Evolutionary conservation across 92 coral and sea anemone genomes (phyloP).

Genomic region (Epizoanthus ramosus): DNA sequence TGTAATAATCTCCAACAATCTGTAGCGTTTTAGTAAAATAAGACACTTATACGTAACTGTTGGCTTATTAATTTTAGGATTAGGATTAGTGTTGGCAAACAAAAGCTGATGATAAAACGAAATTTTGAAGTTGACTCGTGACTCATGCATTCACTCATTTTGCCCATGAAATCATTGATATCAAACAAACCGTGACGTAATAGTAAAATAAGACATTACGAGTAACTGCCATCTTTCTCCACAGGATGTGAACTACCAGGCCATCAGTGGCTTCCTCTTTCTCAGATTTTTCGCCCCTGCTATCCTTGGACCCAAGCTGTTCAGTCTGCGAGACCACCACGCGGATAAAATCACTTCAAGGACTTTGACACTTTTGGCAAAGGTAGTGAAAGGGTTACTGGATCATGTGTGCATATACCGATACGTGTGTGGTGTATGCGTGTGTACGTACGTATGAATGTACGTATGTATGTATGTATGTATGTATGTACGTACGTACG

Average conservation of each 20-base stretch:
- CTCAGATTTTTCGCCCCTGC: slow-evolving; percentile 95
- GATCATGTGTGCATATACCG: not conserved
- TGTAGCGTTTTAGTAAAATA: no score
- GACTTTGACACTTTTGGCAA: slow-evolving; percentile 86
- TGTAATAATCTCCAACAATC: no score
- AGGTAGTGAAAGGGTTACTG: slow-evolving; percentile 51
- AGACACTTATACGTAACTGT: no score
- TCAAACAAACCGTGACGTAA: no score
- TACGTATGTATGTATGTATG: not conserved
- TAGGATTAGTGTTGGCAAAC: no score
- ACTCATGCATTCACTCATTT: no score
- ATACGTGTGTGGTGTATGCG: not conserved
- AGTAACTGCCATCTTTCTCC: slow-evolving; percentile 21
- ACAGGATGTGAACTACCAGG: slow-evolving; percentile 85
- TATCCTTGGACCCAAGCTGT: slow-evolving; percentile 94
- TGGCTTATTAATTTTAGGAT: no score
- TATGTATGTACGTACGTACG: not conserved
- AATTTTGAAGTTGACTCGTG: no score
- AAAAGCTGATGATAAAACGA: no score
- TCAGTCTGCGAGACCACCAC: slow-evolving; percentile 83
- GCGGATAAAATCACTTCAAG: slow-evolving; percentile 89
- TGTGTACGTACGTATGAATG: not conserved
- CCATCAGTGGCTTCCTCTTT: slow-evolving; percentile 92
- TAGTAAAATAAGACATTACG: not conserved
- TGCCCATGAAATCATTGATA: no score